Percentiles rank a stretch among this genome's conserved stretches.
These are phyloP conservation scores for Drosophila melanica DNA, from an alignment of 1,140 invertebrate genomes.

Conservation along the genomic window DNA sequence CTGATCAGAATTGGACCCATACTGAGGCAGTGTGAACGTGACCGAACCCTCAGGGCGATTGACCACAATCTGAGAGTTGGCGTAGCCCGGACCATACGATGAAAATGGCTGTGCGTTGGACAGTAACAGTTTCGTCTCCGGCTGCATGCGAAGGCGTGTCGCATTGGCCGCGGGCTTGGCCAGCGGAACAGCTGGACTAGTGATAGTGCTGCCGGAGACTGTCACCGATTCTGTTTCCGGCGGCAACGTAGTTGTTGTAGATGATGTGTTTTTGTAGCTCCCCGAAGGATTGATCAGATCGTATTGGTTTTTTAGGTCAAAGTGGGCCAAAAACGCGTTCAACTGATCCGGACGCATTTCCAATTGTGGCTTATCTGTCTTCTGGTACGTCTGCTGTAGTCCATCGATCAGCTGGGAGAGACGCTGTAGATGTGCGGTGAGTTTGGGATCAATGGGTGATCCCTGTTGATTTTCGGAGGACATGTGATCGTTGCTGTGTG, in stretches of 20 bases:
- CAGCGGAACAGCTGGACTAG: conserved; percentile 7
- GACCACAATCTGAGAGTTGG: conserved; percentile 82
- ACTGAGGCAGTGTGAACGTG: conserved; percentile 68
- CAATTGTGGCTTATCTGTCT: conserved; percentile 60
- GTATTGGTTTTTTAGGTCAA: conserved; percentile 77
- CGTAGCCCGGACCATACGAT: conserved; percentile 57
- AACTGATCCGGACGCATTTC: conserved; percentile 80
- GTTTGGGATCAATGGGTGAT: conserved; percentile 67
- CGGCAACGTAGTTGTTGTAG: neutral
- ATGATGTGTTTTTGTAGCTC: conserved; percentile 5
- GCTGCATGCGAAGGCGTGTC: conserved; percentile 60
- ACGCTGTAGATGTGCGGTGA: conserved; percentile 78
- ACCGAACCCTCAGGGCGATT: conserved; percentile 83
- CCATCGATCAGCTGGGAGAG: conserved; percentile 82
- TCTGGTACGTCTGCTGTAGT: conserved; percentile 76
- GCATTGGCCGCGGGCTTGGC: conserved; percentile 51
- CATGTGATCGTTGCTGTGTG: conserved; percentile 11
- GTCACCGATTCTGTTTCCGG: neutral
- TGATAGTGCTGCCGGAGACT: neutral
- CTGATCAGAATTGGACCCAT: conserved; percentile 46
- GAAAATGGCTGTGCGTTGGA: conserved; percentile 53
- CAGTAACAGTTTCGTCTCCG: conserved; percentile 74
- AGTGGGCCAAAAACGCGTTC: conserved; percentile 80
- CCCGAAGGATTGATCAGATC: conserved; percentile 61
- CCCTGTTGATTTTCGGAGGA: conserved; percentile 2